Conservation (phyloP, 2,113 vertebrate species). For the Falco punctatus region DNA sequence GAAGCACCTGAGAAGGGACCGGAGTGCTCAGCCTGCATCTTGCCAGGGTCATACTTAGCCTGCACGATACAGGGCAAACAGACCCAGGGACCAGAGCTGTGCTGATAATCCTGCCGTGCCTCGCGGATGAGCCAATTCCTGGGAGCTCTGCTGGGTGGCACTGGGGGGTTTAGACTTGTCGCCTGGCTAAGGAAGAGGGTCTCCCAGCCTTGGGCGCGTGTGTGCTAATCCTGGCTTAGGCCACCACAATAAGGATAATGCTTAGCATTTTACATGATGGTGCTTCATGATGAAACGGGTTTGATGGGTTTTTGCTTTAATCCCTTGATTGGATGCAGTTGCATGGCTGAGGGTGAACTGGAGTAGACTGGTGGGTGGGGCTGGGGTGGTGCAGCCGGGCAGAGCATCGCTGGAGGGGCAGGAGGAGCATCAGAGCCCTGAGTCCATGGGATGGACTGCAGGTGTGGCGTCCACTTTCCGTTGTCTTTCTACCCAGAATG, state of each 20-base stretch:
- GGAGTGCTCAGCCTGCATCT: neutral
- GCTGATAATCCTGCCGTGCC: neutral
- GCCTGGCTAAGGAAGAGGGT: neutral
- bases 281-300: neutral
- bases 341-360: neutral
- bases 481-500: neutral
- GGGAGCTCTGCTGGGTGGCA: neutral
- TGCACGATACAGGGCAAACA: neutral
- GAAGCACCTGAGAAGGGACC: neutral
- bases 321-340: neutral
- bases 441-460: neutral
- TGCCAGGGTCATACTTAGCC: neutral
- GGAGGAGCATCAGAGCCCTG: neutral
- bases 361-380: neutral
- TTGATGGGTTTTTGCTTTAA: neutral
- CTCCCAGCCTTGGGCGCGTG: neutral
- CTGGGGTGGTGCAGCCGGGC: neutral
- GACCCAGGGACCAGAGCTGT: neutral
- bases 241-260: neutral
- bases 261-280: neutral
- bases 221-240: neutral
- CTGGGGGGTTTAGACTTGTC: neutral
- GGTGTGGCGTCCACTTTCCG: rapidly evolving
- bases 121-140: neutral
- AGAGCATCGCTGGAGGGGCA: neutral